A percentile compares a stretch with the other conserved stretches of the same genome.
These are phyloP conservation scores for Pseudanteris insignis DNA, from an alignment of 2,888 invertebrate genomes.

Conservation along the genomic window DNA sequence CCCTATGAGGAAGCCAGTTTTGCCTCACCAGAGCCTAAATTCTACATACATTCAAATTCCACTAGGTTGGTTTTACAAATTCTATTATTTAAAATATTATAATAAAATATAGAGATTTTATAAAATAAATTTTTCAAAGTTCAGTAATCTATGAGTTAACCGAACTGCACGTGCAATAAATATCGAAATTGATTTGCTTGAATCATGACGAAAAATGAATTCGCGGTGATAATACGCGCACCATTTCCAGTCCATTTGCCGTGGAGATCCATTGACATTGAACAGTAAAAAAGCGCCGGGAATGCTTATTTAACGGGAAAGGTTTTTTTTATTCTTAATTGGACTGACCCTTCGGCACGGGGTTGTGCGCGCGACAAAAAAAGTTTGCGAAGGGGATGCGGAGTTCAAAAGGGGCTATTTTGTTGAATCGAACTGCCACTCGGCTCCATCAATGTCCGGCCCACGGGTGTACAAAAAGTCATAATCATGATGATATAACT, in stretches of 20 bases:
- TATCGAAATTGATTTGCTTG: no score
- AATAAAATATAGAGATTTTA: no score
- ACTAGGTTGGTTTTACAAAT: no score
- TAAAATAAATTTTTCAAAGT: no score
- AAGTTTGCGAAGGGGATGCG: slow-evolving; percentile 28
- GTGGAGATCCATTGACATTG: slow-evolving; percentile 18
- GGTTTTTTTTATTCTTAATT: slow-evolving; percentile 45
- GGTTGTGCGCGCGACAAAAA: slow-evolving; percentile 25
- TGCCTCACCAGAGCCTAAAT: no score
- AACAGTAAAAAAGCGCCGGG: slow-evolving; percentile 26
- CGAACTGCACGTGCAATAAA: no score
- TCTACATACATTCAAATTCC: no score
- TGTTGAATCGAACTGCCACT: slow-evolving; percentile 32
- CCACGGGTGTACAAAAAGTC: slow-evolving; percentile 15
- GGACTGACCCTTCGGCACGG: slow-evolving; percentile 37
- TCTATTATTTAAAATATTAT: no score
- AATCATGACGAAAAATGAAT: slow-evolving; percentile 6
- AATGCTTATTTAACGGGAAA: slow-evolving; percentile 43
- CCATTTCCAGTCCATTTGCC: slow-evolving; percentile 29
- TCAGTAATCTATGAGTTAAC: no score
- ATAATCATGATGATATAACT: slow-evolving; percentile 25
- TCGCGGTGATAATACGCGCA: slow-evolving; percentile 18
- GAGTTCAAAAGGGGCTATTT: slow-evolving; percentile 36
- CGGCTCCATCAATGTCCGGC: slow-evolving; percentile 33
- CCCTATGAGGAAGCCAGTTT: no score